These are phyloP conservation scores for Halictus rubicundus DNA, from an alignment of 1,140 invertebrate species.

Conservation along the genomic window DNA sequence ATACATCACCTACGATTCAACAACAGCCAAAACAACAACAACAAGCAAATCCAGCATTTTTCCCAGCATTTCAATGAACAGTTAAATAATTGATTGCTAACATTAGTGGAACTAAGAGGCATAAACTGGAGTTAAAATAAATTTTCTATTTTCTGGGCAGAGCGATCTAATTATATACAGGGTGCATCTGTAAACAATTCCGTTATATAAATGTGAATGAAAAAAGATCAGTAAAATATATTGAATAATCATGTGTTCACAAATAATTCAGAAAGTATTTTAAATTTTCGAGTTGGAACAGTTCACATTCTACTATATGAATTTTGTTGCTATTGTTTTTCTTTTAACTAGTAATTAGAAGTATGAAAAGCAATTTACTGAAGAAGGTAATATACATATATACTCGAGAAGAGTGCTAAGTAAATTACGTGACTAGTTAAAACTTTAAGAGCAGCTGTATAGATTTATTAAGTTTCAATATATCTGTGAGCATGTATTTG, in stretches of 20 bases:
- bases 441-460: slow-evolving; percentile 25
- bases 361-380: slow-evolving; percentile 5
- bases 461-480: slow-evolving; percentile 26
- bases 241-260: slow-evolving; percentile 49
- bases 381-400: neutral
- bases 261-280: slow-evolving; percentile 9
- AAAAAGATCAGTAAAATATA: slow-evolving; percentile 43
- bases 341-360: neutral
- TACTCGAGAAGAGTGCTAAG: slow-evolving; percentile 4
- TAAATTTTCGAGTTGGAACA: neutral
- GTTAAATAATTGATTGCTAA: slow-evolving; percentile 40
- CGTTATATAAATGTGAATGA: slow-evolving; percentile 33
- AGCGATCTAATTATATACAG: slow-evolving; percentile 38
- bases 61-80: slow-evolving; percentile 80
- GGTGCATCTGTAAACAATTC: slow-evolving; percentile 38
- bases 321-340: slow-evolving; percentile 11
- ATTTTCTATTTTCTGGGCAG: slow-evolving; percentile 49
- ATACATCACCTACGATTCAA: slow-evolving; percentile 66
- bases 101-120: slow-evolving; percentile 20
- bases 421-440: slow-evolving; percentile 18
- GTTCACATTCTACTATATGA: slow-evolving; percentile 6
- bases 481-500: slow-evolving; percentile 35
- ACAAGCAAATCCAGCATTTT: slow-evolving; percentile 73
- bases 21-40: slow-evolving; percentile 62
- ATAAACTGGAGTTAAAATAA: slow-evolving; percentile 32